These are phyloP conservation scores for Copidosoma floridanum DNA, from an alignment of 1,140 invertebrate species.

Conservation along the genomic window DNA sequence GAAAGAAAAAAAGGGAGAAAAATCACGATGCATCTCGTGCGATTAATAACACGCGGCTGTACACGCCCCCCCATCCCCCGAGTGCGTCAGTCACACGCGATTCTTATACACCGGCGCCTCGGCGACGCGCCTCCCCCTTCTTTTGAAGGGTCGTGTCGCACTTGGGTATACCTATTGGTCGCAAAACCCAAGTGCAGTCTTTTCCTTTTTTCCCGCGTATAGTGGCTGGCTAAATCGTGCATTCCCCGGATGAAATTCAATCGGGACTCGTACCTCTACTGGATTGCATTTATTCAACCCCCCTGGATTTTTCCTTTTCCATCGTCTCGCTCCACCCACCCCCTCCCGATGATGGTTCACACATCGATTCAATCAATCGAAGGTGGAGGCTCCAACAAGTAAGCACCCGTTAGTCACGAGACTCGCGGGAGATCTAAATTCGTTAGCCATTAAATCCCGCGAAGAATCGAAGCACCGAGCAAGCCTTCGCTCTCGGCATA, in stretches of 20 bases:
- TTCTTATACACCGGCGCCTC: constrained; percentile 18
- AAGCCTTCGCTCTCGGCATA: too few relatives aligned
- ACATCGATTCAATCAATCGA: too few relatives aligned
- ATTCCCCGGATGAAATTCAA: neutral
- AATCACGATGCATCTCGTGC: constrained; percentile 7
- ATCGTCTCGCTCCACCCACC: too few relatives aligned
- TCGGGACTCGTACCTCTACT: neutral
- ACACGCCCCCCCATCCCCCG: too few relatives aligned
- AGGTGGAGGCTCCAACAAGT: too few relatives aligned
- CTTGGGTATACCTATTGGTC: neutral
- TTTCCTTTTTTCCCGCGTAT: too few relatives aligned
- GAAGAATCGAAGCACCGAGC: neutral
- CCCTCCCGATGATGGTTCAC: too few relatives aligned
- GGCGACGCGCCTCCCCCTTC: constrained; percentile 30
- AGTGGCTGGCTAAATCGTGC: too few relatives aligned
- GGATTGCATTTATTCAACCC: neutral
- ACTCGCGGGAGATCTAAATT: neutral
- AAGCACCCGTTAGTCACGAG: too few relatives aligned
- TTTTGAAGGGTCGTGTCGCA: too few relatives aligned
- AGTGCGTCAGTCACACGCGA: constrained; percentile 38
- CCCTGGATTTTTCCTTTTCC: neutral
- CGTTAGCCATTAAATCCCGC: neutral
- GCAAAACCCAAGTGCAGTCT: too few relatives aligned
- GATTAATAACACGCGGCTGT: constrained; percentile 1
- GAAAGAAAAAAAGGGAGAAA: neutral